Evolutionary conservation across 2,113 vertebrate species (phyloP), one percentile per base, ranked within the genome.

Genomic region (Corapipo altera): DNA sequence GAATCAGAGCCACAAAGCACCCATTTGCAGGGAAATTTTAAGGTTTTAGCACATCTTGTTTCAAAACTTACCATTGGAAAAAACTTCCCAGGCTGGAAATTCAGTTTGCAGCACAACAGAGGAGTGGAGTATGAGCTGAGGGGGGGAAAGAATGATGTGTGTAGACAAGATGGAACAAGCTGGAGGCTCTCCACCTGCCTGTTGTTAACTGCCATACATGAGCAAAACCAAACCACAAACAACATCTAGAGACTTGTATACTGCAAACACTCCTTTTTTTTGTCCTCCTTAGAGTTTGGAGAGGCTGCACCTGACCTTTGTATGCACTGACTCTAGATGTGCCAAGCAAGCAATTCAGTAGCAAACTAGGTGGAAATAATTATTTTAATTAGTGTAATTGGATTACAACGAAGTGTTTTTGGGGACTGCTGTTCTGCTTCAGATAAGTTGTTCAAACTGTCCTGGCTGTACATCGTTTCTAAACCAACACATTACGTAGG

Each of bases 311-410:
- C 77, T 93, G 95, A 91, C 92, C 95, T 92, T 76, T 90, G 23
- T 49, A 64, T 90, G 85, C 55, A 73, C 85, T 87, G 76, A 52
- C 46, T 35, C n/a, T 69, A 87, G 77, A 73, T 79, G 39, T 96
- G 92, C 80, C 85, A 94, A 92, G 85, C 83, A 96, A 96, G 87
- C 91, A 95, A 88, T 91, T 93, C 58, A 69, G 82, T 71, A 96
- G 51, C 84, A 88, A 96, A 62, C 51, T 72, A 94, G 96, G 92
- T 89, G 78, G 90, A 97, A 97, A 94, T 85, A 81, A 94, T 95
- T 73, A 61, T 92, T 96, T 93, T 96, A 93, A 94, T 97, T 90
- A 85, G 66, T 82, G 41, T 93, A 93, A 96, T 79, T 93, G 93
- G 81, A 88, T 93, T 76, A 91, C 43, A 75, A 82, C 48, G n/a